A percentile compares a stretch with the other conserved stretches of the same genome.
These are phyloP conservation scores for Drosophila meridionalis DNA, from an alignment of 2,888 invertebrate genomes.

Conservation along the genomic window DNA sequence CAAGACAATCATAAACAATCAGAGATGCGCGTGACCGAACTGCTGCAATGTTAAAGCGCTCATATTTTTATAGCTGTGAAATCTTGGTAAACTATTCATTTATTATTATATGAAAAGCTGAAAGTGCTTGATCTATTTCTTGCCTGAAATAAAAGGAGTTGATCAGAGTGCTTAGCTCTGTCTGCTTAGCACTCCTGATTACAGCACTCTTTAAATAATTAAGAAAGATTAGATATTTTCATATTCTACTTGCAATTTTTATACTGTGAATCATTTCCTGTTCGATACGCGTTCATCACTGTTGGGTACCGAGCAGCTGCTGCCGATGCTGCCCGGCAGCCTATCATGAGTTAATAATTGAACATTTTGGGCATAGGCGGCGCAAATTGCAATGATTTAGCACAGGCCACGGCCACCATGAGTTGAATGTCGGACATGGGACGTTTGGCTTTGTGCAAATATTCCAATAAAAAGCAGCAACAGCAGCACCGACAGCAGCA, in stretches of 20 bases:
- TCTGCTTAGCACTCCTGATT: too few relatives aligned
- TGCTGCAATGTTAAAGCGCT: background rate
- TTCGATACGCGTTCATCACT: background rate
- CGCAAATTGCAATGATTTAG: slow-evolving; percentile 45
- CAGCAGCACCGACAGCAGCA: background rate
- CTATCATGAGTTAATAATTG: slow-evolving; percentile 64
- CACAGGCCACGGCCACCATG: background rate
- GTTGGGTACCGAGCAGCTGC: background rate
- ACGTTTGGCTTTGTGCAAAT: slow-evolving; percentile 45
- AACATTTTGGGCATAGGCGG: slow-evolving; percentile 49
- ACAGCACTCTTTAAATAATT: too few relatives aligned
- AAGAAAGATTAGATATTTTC: too few relatives aligned
- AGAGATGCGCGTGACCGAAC: background rate
- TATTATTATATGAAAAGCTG: background rate
- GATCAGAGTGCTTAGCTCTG: too few relatives aligned
- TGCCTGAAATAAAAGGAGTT: too few relatives aligned
- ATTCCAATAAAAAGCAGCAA: slow-evolving; percentile 41
- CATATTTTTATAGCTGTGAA: too few relatives aligned
- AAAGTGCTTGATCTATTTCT: too few relatives aligned
- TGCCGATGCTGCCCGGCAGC: slow-evolving; percentile 2
- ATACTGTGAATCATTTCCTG: too few relatives aligned
- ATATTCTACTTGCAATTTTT: too few relatives aligned
- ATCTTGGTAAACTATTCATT: background rate
- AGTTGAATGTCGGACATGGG: slow-evolving; percentile 2
- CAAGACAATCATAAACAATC: slow-evolving; percentile 15